Base-by-base conservation (phyloP, 2,797 vertebrate genomes). In the Botia almorhae region DNA sequence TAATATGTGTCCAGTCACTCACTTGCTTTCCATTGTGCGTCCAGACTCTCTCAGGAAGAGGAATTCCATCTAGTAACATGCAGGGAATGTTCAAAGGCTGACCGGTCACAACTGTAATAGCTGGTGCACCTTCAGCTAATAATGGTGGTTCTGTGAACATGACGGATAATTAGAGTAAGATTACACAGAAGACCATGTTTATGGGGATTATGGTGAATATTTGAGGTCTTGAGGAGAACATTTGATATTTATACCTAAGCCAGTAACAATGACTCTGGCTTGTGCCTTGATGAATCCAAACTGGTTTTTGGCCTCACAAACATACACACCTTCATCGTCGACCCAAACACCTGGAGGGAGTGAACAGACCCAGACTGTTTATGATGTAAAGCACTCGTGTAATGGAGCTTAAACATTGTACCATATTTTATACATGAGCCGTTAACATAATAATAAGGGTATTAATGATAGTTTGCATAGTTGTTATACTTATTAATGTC, bases 241-340 rank as follows among this genome's bases (percentile, higher is more conserved):
- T 16, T 3, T 7, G 1, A 8, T 46, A 46, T 46, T 65, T 89
- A 68, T 83, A 98, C 97, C 96, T 0, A 97, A 93, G 81, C 96
- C 96, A 0, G 93, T 93, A 89, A 98, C 93, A 0, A 84, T 74
- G 29, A 98, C 92, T 91, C 88, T 91, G 87, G 93, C 92, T 83
- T 95, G 92, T 0, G 91, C 90, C 74, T 83, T 93, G 85, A 95
- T 91, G 76, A 88, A 93, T 87, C 96, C 97, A 76, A 97, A 98
- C 72, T 92, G 89, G 0, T 98, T 98, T 63, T 91, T 90, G 53
- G 96, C 97, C 87, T 97, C 94, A 0, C 97, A 98, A 81, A 96
- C 39, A 21, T 97, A 98, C 3, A 86, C 0, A 0, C 92, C 95
- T 81, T 96, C 94, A 87, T 98, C 96, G 74, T 96, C 94, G n/a